Evolutionary conservation across 2,113 vertebrate species (phyloP), one percentile per base, ranked within the genome.

Genomic region (Myotis brandtii): DNA sequence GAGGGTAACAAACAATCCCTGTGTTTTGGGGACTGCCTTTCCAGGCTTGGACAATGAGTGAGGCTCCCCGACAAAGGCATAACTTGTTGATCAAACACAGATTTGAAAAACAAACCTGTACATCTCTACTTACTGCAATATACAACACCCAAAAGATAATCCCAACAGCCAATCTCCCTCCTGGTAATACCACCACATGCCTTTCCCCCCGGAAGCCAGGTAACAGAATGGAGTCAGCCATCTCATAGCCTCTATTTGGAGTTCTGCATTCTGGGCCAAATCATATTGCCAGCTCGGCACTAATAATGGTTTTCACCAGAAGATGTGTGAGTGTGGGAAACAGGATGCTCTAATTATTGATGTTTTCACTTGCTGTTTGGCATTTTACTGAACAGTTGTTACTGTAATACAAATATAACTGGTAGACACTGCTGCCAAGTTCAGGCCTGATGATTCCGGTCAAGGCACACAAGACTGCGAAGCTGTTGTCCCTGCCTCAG

Each of bases 271-370:
- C 77, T 50, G 64, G 12, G 87, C 16, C 66, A 67, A 84, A 66
- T 81, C 40, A 27, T 56, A 27, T 2, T 21, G 37, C 75, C 50
- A 77, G 91, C 9, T 54, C 43, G 46, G 43, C n/a, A 90, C 40
- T 62, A 66, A 66, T 37, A 89, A 86, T 12, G 72, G 14, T 69
- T 89, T 87, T 95, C 81, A 69, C 13, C 27, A 80, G 43, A 77
- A 85, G 77, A 62, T 30, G 56, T 56, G 46, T n/a, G 34, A 37
- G 62, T 27, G 27, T 67, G 62, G 87, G 56, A 75, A 18, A 52
- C 40, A 81, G 84, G 70, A 84, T 77, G 86, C 86, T 86, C 89
- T 91, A 72, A 69, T 94, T 94, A 89, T 17, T 64, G 48, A 72
- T 76, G 76, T 66, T 90, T 94, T 85, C 67, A 85, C 84, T 85